A percentile compares a stretch with the other conserved stretches of the same genome.
These are phyloP conservation scores for Coptodon bakossiorum DNA, from an alignment of 2,113 vertebrate species.

Conservation along the genomic window DNA sequence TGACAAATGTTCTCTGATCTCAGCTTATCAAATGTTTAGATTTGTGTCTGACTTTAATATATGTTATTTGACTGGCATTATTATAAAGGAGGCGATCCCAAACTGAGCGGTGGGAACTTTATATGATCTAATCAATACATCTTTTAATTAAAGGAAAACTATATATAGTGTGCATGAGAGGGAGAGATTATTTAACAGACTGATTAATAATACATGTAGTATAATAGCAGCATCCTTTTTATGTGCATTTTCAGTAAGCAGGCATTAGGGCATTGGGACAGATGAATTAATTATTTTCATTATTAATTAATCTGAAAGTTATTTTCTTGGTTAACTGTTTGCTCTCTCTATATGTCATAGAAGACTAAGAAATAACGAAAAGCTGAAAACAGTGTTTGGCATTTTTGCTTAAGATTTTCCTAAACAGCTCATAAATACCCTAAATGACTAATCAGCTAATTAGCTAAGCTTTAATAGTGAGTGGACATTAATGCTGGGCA, in stretches of 20 bases:
- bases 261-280: not conserved
- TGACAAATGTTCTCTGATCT: not conserved
- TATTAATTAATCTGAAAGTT: not conserved
- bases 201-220: not conserved
- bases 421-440: not conserved
- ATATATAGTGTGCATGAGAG: not conserved
- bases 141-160: not conserved
- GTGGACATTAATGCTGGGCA: not conserved
- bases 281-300: not conserved
- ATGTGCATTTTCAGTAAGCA: not conserved
- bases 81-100: not conserved
- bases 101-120: not conserved
- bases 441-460: not conserved
- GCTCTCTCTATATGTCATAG: not conserved
- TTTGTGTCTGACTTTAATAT: not conserved
- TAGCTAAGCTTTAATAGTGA: not conserved
- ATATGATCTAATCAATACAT: not conserved
- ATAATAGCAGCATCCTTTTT: not conserved
- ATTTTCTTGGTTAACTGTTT: not conserved
- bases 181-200: not conserved
- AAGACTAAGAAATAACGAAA: not conserved
- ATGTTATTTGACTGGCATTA: not conserved
- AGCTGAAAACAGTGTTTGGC: not conserved
- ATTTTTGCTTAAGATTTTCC: not conserved
- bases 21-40: not conserved